Evolutionary conservation across 2,888 invertebrate species (phyloP), one percentile per base, ranked within the genome.

Genomic region (Leptinotarsa tumamoca): DNA sequence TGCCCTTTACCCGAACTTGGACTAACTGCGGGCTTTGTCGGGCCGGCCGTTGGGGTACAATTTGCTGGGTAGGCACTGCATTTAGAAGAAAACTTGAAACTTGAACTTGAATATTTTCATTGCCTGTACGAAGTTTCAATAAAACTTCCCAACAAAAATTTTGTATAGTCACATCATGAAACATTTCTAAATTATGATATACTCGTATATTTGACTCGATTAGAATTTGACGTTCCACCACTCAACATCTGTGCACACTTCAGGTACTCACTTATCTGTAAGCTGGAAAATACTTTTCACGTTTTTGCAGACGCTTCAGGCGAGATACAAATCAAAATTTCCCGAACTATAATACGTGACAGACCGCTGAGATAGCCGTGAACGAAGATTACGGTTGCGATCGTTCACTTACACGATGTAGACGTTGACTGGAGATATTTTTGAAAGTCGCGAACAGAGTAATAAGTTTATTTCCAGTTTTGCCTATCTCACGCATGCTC

Each of bases 361-460:
- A 43, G 27, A 63, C 43, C 27, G 63, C 17, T 43, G 70, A 27
- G 10, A 27, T 5, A 13, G 61, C 15, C 61, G 61, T 27, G 61
- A 61, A 61, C 7, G 7, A 54, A 61, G 61, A 61, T 15, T 63
- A 63, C 75, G 33, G 58, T 58, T 54, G 67, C 67, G 71, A 71
- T 73, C 78, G 77, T 68, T 71, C 75, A 71, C 50, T 71, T 76
- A 67, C 70, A 73, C 78, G 79, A 23, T 77, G 73, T 76, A 77
- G 75, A 76, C 68, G 76, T 76, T 75, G 72, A 81, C 80, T 81
- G 72, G 74, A 58, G 70, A 72, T 77, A 78, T 80, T 80, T 79
- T 69, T 68, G 80, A 81, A 80, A 79, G 80, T 76, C 79, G 79
- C 79, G 80, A 73, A 43, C 54, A 43, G 27, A 63, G 23, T 70